phyloP scores from a whole-genome alignment of 2,888 invertebrate genomes.

The Zootermopsis nevadensis region DNA sequence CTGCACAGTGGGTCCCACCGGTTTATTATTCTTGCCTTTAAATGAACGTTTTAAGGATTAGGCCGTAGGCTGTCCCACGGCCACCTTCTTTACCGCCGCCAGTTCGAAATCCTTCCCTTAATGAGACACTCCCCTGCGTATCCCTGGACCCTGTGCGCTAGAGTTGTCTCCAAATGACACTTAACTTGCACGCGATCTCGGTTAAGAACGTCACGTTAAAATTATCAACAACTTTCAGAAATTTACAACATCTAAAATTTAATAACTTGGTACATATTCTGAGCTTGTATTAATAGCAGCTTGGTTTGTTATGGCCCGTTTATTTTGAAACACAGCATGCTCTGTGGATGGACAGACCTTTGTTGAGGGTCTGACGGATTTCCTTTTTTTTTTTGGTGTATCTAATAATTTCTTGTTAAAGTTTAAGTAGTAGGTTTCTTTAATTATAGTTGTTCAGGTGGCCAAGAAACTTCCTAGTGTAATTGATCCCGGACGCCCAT shows the following conservation, averaged over 20 bases:
- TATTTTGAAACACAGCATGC: too few relatives aligned
- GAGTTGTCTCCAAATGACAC: background rate
- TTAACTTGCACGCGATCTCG: background rate
- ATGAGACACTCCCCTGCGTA: background rate
- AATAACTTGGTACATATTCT: background rate
- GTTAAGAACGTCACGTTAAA: background rate
- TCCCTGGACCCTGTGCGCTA: background rate
- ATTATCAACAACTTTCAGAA: background rate
- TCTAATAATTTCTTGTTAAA: too few relatives aligned
- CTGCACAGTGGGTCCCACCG: background rate
- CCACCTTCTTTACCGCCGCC: background rate
- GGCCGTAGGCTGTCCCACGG: background rate
- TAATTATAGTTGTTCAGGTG: too few relatives aligned
- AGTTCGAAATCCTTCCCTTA: constrained; percentile 1
- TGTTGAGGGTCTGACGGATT: too few relatives aligned
- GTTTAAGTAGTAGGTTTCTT: too few relatives aligned
- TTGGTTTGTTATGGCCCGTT: background rate
- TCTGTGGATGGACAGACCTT: too few relatives aligned
- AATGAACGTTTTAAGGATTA: background rate
- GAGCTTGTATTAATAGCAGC: background rate
- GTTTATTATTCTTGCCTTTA: background rate
- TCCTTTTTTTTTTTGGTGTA: too few relatives aligned
- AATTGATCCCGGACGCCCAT: too few relatives aligned
- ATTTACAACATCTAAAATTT: background rate
- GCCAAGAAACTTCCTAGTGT: too few relatives aligned